Evolutionary conservation across 2,113 vertebrate species (phyloP), one percentile per base, ranked within the genome.

Genomic region (Phrynosoma blainvillii): DNA sequence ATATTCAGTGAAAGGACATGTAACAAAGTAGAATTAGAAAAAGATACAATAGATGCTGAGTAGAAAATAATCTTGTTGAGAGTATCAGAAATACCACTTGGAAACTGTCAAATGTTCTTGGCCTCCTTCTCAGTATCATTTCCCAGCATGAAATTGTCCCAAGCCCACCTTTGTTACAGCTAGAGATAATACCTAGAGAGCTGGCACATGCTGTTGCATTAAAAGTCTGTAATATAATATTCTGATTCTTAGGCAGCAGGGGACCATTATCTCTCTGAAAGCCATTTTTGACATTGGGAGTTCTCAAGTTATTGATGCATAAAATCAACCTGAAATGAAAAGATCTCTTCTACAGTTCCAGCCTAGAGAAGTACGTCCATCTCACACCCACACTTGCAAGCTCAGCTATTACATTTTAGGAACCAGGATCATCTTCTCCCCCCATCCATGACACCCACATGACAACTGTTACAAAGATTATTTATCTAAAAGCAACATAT

Each of bases 181-280:
- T 32, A 21, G 71, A 20, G 40, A 56, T 25, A 79, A 80, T 59
- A 87, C 32, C 52, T 66, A 59, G 9, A 81, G 86, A 30, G 54
- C 23, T 75, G 79, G 68, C 86, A 81, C 25, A 87, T 62, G 52
- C 52, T 59, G 54, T 42, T 74, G 59, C 70, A 82, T 87, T 82
- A 74, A 87, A 74, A 75, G 54, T n/a, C 62, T 74, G 36, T 47
- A 82, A 74, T 75, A 54, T 70, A 79, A 86, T 70, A 86, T 68
- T 74, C 73, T 65, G 27, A 81, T 87, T 82, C 54, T 74, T 87
- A 75, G 54, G 36, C 36, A 87, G 79, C 54, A 16, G 54, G 54
- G n/a, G n/a, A 52, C 62, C 62, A 79, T 86, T 86, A 86, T 79
- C 40, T 66, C 40, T 86, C 42, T 79, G 42, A 78, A 47, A 74